Evolutionary conservation across 2,113 vertebrate species (phyloP), one percentile per base, ranked within the genome.

Genomic region (Anseranas semipalmata): DNA sequence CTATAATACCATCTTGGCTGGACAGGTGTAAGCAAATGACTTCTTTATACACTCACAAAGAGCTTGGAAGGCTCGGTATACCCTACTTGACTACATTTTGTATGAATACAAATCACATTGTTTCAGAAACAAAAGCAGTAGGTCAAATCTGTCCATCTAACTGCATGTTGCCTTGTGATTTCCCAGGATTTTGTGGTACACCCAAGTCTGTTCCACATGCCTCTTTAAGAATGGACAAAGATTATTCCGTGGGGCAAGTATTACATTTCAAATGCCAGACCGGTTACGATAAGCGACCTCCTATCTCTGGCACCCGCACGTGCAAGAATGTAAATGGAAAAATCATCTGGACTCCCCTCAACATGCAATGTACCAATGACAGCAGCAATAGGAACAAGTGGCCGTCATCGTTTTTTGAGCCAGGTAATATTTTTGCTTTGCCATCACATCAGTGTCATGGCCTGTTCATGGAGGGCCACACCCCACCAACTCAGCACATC

Each of bases 161-260:
- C 58, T 0, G 0, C 37, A 56, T 62, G n/a, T 19, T 89, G 45
- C 53, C n/a, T 89, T 91, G 50, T 92, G 62, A 59, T 56, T 87
- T 72, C 37, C 37, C 91, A 97, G 96, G 8, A 76, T 95, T 95
- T 73, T 97, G 96, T 77, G 93, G 74, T 76, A 72, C 63, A 68
- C 96, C 96, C 71, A 89, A 27, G 84, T 15, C 71, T n/a, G 0
- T 95, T 56, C 89, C 89, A 39, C 92, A 96, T 8, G 87, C 95
- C 37, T 95, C 10, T 66, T 15, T 94, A 73, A 55, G 0, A 1
- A 17, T 2, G n/a, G 15, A 1, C 0, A 5, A 3, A 19, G 12
- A 2, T 2, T 72, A 80, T 63, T 72, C 18, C 0, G 15, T 93
- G 55, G 94, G 93, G 28, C 96, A 97, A 73, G 84, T 87, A 15